A percentile compares a stretch with the other conserved stretches of the same genome.
Evolutionary conservation across 2,797 vertebrate species (phyloP).

Genomic region (Coregonus sp.): DNA sequence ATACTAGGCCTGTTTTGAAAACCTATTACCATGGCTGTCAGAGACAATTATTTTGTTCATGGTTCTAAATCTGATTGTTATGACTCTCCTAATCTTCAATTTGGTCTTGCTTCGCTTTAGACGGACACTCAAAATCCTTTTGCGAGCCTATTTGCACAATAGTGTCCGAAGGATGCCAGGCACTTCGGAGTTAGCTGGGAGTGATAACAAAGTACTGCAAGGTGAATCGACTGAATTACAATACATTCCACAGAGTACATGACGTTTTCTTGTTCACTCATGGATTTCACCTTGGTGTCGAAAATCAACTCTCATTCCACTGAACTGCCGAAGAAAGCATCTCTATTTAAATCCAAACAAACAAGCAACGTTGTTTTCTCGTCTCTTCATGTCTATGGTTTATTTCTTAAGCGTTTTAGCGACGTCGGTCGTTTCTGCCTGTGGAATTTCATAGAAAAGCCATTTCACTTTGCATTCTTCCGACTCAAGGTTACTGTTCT

Average conservation of each 20-base stretch:
- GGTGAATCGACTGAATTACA: conserved; percentile 19
- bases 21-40: no score
- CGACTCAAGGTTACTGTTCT: conserved; percentile 64
- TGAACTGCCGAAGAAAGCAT: not conserved
- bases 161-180: not conserved
- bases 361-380: not conserved
- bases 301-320: not conserved
- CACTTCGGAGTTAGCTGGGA: not conserved
- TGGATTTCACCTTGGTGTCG: not conserved
- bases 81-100: no score
- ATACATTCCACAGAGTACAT: not conserved
- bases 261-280: conserved; percentile 4
- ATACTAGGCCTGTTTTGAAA: no score
- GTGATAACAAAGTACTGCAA: conserved; percentile 5
- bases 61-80: no score
- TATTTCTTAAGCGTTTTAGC: not conserved
- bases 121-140: no score
- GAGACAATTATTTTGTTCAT: no score
- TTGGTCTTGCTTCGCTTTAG: no score
- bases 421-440: not conserved
- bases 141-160: conserved; percentile 13
- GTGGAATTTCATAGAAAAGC: conserved; percentile 21
- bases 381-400: not conserved
- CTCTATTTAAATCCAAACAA: not conserved
- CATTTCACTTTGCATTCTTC: conserved; percentile 39